phyloP scores from a whole-genome alignment of 2,888 invertebrate species.

The Archips crataeganus region DNA sequence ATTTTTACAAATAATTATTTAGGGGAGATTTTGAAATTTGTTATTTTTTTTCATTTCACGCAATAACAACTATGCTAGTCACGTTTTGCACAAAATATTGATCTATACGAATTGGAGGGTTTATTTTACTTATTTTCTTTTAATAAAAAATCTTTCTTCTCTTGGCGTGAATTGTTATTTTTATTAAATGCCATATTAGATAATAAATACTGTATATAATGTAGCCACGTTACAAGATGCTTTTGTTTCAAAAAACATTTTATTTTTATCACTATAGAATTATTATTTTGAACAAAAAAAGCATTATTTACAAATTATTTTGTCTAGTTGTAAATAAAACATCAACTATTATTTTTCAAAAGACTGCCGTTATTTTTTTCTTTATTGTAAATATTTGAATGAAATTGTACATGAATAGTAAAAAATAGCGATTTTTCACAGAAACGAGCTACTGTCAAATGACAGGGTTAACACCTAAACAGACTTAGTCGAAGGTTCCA shows the following conservation, averaged over 20 bases:
- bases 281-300: slow-evolving; percentile 63
- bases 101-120: slow-evolving; percentile 61
- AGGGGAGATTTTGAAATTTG: slow-evolving; percentile 32
- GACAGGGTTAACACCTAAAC: slow-evolving; percentile 52
- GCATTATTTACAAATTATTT: slow-evolving; percentile 77
- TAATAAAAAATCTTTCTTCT: slow-evolving; percentile 45
- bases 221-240: slow-evolving; percentile 71
- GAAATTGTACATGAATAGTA: slow-evolving; percentile 54
- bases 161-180: slow-evolving; percentile 66
- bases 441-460: slow-evolving; percentile 54
- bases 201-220: slow-evolving; percentile 75
- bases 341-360: slow-evolving; percentile 74
- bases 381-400: slow-evolving; percentile 67
- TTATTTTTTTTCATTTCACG: slow-evolving; percentile 63
- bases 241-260: slow-evolving; percentile 67
- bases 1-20: slow-evolving; percentile 38
- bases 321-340: slow-evolving; percentile 74
- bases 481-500: slow-evolving; percentile 54
- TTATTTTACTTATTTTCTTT: slow-evolving; percentile 45
- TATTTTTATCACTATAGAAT: slow-evolving; percentile 58
- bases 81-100: slow-evolving; percentile 79
- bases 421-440: slow-evolving; percentile 83
- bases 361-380: slow-evolving; percentile 79
- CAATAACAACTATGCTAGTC: slow-evolving; percentile 86
- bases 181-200: slow-evolving; percentile 83